Evolutionary conservation across 2,113 vertebrate genomes (phyloP), one percentile per base, ranked within the genome.

Genomic region (Gopherus flavomarginatus): DNA sequence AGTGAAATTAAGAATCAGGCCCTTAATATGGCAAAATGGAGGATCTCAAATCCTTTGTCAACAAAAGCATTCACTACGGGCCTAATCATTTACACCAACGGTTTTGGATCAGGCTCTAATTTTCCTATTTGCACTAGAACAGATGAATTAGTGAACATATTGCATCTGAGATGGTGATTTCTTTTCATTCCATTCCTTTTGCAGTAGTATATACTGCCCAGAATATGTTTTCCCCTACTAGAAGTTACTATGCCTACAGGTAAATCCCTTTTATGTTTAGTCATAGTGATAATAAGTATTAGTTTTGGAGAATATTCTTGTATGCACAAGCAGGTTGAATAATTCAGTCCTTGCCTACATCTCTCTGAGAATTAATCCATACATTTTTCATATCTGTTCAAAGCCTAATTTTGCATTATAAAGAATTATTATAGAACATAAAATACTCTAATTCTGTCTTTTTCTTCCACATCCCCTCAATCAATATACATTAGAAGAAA

Each of bases 121-220:
- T 79, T 35, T 14, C 24, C 22, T 26, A 3, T 50, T 26, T 75
- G 47, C 27, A 80, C 13, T 31, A 0, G 3, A 65, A 82, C 19
- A 0, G 0, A 19, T 50, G 27, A 47, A 56, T 62, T 24, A 12
- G 10, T 26, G 24, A 77, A 44, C 42, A 12, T 27, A 77, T 44
- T 77, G 22, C 6, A n/a, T 16, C 62, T 69, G 11, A 77, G 24
- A 44, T n/a, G 35, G 35, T 77, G 10, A 44, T 77, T 42, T 72
- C 4, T 72, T 72, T 72, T 72, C 44, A 56, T 38, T 85, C n/a
- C 7, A 11, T 19, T 89, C 44, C 9, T 52, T 54, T 57, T 35
- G 5, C 7, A 53, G 29, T 13, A 35, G 3, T 13, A 59, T 7
- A 0, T 24, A 57, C 16, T 35, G 53, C 5, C 42, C 8, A 44